A percentile compares a stretch with the other conserved stretches of the same genome.
Conservation (phyloP, 23 tunicate species). For the Aplidium turbinatum region DNA sequence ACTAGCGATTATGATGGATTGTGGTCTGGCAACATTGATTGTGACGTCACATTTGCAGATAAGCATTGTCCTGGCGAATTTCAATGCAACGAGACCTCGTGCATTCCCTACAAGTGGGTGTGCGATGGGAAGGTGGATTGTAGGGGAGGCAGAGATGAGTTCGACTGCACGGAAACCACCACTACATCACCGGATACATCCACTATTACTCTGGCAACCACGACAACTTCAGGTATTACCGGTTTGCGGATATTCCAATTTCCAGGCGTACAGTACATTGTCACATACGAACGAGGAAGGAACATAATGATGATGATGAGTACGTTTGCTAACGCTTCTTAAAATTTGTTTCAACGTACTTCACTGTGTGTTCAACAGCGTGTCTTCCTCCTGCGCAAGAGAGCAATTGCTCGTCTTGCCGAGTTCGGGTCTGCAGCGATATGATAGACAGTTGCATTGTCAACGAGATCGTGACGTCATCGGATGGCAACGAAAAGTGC, state of each 20-base stretch:
- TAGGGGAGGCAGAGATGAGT: constrained; percentile 65
- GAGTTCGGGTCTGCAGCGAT: constrained; percentile 35
- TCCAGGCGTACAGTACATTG: neutral
- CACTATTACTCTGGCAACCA: constrained; percentile 18
- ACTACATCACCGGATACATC: constrained; percentile 36
- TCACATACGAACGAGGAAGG: too few species aligned
- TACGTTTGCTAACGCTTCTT: neutral
- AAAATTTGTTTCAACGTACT: neutral
- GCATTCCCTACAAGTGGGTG: constrained; percentile 79
- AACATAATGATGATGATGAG: too few species aligned
- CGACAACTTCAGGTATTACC: constrained; percentile 35
- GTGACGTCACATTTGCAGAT: too few species aligned
- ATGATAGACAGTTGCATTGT: constrained; percentile 18
- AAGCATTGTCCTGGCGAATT: constrained; percentile 81
- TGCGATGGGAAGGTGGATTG: constrained; percentile 83
- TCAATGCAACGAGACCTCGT: constrained; percentile 49
- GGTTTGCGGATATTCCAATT: too few species aligned
- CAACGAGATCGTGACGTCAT: neutral
- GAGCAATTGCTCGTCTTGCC: constrained; percentile 42
- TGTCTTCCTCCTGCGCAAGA: constrained; percentile 34
- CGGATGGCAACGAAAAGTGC: constrained; percentile 16
- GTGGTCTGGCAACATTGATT: too few species aligned
- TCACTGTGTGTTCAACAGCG: constrained; percentile 7
- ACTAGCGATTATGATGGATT: too few species aligned
- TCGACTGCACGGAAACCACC: constrained; percentile 50